These are phyloP conservation scores for Balaeniceps rex DNA, from an alignment of 2,113 vertebrate species.

Conservation along the genomic window DNA sequence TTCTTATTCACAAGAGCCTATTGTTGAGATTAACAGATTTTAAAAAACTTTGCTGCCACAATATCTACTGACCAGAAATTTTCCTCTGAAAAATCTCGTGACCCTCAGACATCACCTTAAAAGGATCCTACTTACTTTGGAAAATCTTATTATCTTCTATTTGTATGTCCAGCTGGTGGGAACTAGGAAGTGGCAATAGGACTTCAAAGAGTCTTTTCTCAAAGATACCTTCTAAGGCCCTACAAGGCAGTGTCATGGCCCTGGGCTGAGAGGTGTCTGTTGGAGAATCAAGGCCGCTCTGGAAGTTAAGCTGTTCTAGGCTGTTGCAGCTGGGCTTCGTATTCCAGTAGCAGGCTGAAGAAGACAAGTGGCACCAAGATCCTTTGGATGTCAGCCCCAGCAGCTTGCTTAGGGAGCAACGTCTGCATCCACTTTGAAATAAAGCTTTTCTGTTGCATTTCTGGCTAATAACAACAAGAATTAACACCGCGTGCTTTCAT, in stretches of 20 bases:
- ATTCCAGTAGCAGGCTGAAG: not conserved
- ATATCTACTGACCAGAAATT: not conserved
- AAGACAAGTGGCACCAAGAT: not conserved
- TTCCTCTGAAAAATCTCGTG: not conserved
- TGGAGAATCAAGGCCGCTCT: not conserved
- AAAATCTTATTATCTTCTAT: not conserved
- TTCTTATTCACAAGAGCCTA: not conserved
- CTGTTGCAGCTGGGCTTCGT: not conserved
- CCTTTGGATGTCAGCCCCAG: not conserved
- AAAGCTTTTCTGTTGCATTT: not conserved
- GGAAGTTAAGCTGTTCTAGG: not conserved
- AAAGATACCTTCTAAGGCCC: not conserved
- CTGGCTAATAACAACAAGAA: not conserved
- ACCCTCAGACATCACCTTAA: not conserved
- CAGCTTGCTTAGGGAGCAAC: not conserved
- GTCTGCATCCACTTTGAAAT: not conserved
- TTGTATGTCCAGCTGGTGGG: not conserved
- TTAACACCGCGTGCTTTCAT: rapidly evolving
- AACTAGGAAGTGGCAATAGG: not conserved
- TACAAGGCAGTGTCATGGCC: not conserved
- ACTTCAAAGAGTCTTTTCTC: not conserved
- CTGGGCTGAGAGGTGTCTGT: not conserved
- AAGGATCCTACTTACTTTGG: not conserved
- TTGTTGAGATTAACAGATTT: not conserved
- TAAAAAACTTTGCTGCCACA: not conserved